Percentiles rank a stretch among this genome's conserved stretches.
phyloP scores from a whole-genome alignment of 2,797 vertebrate species.

The Hyperoplus lanceolatus region DNA sequence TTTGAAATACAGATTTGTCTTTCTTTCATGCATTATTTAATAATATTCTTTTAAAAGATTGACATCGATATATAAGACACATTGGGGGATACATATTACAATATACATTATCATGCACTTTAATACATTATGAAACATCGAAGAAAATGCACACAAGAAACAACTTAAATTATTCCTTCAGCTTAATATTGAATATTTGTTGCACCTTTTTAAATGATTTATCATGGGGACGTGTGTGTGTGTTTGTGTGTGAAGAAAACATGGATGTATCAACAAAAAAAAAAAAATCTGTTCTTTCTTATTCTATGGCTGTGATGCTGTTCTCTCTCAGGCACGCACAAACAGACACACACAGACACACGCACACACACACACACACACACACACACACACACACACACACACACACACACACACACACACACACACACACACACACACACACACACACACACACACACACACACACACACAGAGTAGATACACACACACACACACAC shows the following conservation, averaged over 20 bases:
- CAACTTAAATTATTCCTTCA: neutral
- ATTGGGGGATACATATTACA: neutral
- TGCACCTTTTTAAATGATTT: neutral
- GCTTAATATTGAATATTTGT: too few relatives aligned
- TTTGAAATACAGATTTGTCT: neutral
- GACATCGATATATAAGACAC: neutral
- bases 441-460: too few relatives aligned
- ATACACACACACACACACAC: too few relatives aligned
- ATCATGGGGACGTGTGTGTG: neutral
- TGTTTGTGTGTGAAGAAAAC: too few relatives aligned
- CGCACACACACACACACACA: too few relatives aligned
- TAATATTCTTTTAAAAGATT: neutral
- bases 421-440: too few relatives aligned
- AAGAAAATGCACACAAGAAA: neutral
- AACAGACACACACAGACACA: neutral
- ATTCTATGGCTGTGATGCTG: neutral
- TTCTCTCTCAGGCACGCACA: neutral
- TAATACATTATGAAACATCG: neutral
- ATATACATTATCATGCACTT: neutral
- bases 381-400: too few relatives aligned
- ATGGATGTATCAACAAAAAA: neutral
- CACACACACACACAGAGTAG: too few relatives aligned
- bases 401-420: too few relatives aligned
- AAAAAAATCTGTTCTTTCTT: conserved; percentile 3
- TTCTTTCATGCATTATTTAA: neutral